phyloP scores from a whole-genome alignment of 2,797 vertebrate species.

The Danio albolineatus region DNA sequence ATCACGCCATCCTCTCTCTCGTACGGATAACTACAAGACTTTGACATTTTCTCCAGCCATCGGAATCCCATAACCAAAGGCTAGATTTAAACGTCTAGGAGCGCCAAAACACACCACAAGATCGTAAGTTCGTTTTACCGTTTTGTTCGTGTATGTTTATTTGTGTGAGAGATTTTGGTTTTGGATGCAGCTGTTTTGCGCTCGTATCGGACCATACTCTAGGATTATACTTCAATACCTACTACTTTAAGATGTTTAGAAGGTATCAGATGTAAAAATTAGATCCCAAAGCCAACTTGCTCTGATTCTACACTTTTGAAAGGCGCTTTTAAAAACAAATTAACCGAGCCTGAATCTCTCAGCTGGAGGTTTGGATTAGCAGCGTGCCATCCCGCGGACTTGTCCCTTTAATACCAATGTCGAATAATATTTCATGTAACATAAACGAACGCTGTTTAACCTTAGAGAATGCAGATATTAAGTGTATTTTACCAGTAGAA shows the following conservation, averaged over 20 bases:
- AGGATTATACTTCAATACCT: not conserved
- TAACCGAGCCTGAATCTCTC: conserved; percentile 5
- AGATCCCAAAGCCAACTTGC: not conserved
- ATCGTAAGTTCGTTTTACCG: conserved; percentile 26
- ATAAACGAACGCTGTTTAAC: not conserved
- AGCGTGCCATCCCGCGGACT: conserved; percentile 21
- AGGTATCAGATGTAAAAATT: not conserved
- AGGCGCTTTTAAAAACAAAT: conserved; percentile 14
- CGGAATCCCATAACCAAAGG: not conserved
- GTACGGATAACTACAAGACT: conserved; percentile 9
- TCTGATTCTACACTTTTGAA: not conserved
- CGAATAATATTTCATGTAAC: conserved; percentile 33
- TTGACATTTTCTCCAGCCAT: conserved; percentile 8
- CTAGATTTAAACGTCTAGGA: not conserved
- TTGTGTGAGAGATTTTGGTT: not conserved
- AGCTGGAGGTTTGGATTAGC: conserved; percentile 50
- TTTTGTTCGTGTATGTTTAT: not conserved
- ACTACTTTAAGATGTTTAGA: not conserved
- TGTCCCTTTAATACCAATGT: conserved; percentile 41
- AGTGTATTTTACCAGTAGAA: not conserved
- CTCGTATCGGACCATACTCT: not conserved
- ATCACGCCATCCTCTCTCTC: conserved; percentile 30
- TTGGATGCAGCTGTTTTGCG: not conserved
- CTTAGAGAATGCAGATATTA: not conserved
- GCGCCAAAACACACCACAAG: not conserved